Evolutionary conservation across 1,140 invertebrate species (phyloP).

Genomic region (Diabrotica virgifera): DNA sequence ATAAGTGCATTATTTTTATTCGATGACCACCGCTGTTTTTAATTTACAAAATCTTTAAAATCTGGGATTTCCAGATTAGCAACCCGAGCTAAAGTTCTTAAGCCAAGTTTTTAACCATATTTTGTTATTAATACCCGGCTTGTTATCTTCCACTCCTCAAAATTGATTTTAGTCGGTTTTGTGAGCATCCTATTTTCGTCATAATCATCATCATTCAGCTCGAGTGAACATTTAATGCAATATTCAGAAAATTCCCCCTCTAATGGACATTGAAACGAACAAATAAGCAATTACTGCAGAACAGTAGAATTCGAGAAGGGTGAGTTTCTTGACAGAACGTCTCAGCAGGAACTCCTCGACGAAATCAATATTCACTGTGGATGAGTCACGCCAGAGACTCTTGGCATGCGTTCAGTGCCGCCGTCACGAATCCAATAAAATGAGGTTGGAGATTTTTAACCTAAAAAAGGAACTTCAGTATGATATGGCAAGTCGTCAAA

Average conservation of each 20-base stretch:
- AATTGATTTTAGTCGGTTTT: conserved; percentile 1
- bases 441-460: background rate
- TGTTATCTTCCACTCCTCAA: background rate
- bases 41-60: background rate
- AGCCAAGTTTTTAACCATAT: background rate
- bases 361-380: background rate
- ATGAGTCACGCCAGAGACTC: background rate
- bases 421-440: background rate
- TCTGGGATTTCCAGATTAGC: background rate
- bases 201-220: conserved; percentile 2
- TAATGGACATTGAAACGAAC: conserved; percentile 2
- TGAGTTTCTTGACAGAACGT: background rate
- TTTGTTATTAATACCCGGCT: background rate
- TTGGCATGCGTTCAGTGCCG: background rate
- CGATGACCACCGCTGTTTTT: too few relatives aligned
- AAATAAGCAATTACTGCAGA: conserved; percentile 2
- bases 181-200: background rate
- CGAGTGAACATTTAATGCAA: conserved; percentile 2
- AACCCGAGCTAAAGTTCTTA: background rate
- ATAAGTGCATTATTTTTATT: too few relatives aligned
- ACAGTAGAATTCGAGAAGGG: conserved; percentile 1
- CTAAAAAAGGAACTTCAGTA: too few relatives aligned
- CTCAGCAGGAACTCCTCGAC: background rate
- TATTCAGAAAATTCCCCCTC: conserved; percentile 2
- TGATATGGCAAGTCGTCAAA: too few relatives aligned